phyloP scores from a whole-genome alignment of 2,113 vertebrate genomes.

The Chlorodrepanis virens region DNA sequence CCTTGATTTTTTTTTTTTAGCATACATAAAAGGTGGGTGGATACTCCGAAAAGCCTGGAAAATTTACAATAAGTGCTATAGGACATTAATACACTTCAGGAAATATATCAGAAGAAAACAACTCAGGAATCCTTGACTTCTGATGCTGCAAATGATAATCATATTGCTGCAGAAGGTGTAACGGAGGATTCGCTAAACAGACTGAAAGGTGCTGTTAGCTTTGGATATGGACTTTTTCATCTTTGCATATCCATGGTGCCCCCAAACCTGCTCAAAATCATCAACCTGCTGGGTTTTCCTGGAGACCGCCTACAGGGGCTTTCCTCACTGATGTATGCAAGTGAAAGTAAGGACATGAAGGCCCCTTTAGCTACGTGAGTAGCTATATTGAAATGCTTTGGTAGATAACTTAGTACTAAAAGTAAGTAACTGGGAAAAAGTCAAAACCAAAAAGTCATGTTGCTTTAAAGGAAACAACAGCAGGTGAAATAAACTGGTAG shows the following conservation, averaged over 20 bases:
- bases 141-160: slow-evolving; percentile 93
- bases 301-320: slow-evolving; percentile 96
- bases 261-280: slow-evolving; percentile 98
- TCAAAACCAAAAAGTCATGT: neutral
- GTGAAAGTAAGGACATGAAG: slow-evolving; percentile 99
- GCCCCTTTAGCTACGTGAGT: slow-evolving; percentile 99
- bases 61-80: slow-evolving; percentile 98
- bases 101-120: slow-evolving; percentile 81
- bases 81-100: slow-evolving; percentile 95
- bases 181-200: slow-evolving; percentile 91
- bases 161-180: slow-evolving; percentile 79
- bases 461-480: slow-evolving; percentile 58
- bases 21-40: slow-evolving; percentile 99
- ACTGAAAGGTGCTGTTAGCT: slow-evolving; percentile 98
- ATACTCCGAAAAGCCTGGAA: slow-evolving; percentile 99
- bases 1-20: slow-evolving; percentile 56
- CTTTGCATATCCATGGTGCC: slow-evolving; percentile 99
- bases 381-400: slow-evolving; percentile 82
- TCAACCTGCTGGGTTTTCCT: slow-evolving; percentile 98
- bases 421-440: slow-evolving; percentile 67
- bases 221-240: slow-evolving; percentile 98
- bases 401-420: slow-evolving; percentile 78
- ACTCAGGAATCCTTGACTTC: slow-evolving; percentile 81
- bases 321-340: slow-evolving; percentile 94
- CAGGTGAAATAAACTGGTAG: slow-evolving; percentile 53